Evolutionary conservation across 2,113 vertebrate genomes (phyloP).

Genomic region (Amblyopsis rosae): DNA sequence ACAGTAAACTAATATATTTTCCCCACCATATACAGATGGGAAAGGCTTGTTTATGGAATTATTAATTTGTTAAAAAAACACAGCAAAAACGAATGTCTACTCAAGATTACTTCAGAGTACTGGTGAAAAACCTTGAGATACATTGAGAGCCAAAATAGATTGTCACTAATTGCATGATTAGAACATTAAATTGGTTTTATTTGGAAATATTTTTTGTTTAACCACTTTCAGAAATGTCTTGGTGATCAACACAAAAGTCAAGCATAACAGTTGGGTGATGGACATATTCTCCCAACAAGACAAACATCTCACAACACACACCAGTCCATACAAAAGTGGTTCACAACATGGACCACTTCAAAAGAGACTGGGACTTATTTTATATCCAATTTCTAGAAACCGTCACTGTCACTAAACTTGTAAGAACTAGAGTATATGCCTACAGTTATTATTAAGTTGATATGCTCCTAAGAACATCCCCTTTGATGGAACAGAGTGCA

Average conservation of each 20-base stretch:
- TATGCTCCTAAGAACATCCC: constrained; percentile 38
- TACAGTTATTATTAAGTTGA: constrained; percentile 38
- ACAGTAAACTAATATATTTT: no score
- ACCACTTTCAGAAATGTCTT: no score
- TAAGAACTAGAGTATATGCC: constrained; percentile 16
- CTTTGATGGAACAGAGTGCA: constrained; percentile 17
- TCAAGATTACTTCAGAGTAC: constrained; percentile 11
- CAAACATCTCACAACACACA: no score
- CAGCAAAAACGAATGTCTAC: no score
- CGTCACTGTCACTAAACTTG: constrained; percentile 56
- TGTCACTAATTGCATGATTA: constrained; percentile 4
- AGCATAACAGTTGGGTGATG: no score
- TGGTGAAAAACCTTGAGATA: not conserved
- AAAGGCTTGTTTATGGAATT: no score
- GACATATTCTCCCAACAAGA: no score
- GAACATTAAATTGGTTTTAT: not conserved
- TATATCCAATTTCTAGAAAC: constrained; percentile 20
- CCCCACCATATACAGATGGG: no score
- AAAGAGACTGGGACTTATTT: not conserved
- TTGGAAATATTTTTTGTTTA: no score
- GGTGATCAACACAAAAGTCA: no score
- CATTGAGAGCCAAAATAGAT: not conserved
- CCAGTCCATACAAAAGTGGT: no score
- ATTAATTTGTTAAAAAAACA: no score
- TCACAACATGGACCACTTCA: constrained; percentile 5